A percentile compares a stretch with the other conserved stretches of the same genome.
These are phyloP conservation scores for Pachymerium ferrugineum DNA, from an alignment of 2,888 invertebrate genomes.

Conservation along the genomic window DNA sequence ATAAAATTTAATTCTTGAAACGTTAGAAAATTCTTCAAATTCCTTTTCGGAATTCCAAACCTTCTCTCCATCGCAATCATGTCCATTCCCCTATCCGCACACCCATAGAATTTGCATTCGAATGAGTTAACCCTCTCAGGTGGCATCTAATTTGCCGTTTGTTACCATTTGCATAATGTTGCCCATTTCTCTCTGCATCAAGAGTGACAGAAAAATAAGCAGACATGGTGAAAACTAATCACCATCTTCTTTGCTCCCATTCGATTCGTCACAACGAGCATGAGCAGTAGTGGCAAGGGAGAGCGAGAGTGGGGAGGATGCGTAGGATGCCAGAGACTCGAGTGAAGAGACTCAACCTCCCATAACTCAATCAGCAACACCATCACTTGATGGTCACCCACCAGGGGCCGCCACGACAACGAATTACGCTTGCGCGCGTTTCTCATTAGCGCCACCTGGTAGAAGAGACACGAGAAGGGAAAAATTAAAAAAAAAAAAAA, in stretches of 20 bases:
- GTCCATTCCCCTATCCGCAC: too few relatives aligned
- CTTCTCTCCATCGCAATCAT: neutral
- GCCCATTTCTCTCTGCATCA: neutral
- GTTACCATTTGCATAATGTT: neutral
- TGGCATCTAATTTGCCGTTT: slow-evolving; percentile 14
- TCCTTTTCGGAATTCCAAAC: too few relatives aligned
- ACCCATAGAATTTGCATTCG: slow-evolving; percentile 9
- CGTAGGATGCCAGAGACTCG: neutral
- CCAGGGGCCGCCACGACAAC: slow-evolving; percentile 15
- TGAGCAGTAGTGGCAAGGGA: neutral
- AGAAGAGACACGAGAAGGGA: neutral
- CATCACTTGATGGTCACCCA: slow-evolving; percentile 17
- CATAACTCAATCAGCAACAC: slow-evolving; percentile 18
- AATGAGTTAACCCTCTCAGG: slow-evolving; percentile 14
- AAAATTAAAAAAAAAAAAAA: neutral
- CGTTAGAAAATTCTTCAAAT: too few relatives aligned
- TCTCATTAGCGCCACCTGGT: slow-evolving; percentile 8
- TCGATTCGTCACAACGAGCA: neutral
- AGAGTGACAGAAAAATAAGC: slow-evolving; percentile 3
- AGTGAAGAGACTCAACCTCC: slow-evolving; percentile 12
- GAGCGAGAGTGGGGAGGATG: neutral
- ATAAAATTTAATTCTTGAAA: too few relatives aligned
- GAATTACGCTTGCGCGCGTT: slow-evolving; percentile 17
- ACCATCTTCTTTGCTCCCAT: neutral
- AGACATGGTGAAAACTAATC: slow-evolving; percentile 14